phyloP scores from a whole-genome alignment of 2,797 vertebrate genomes.

The Serranus cabrilla region DNA sequence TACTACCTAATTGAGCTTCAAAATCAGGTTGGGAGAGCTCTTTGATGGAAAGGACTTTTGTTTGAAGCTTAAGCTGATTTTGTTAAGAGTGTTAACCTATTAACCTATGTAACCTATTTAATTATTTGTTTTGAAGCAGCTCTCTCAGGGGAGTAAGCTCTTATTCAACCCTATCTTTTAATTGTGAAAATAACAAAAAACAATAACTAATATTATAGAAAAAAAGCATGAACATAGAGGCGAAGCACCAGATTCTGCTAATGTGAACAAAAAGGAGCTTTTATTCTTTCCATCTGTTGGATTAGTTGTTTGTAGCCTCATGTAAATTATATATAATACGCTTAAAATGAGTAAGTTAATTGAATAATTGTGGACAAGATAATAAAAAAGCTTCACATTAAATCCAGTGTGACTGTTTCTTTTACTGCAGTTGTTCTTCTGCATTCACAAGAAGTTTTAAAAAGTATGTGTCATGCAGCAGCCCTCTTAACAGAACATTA shows the following conservation, averaged over 20 bases:
- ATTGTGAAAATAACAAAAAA: conserved; percentile 7
- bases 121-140: conserved; percentile 6
- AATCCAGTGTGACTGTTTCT: no score
- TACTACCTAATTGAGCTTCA: conserved; percentile 25
- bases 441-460: conserved; percentile 19
- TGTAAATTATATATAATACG: background rate
- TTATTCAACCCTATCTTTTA: background rate
- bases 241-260: background rate
- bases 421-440: background rate
- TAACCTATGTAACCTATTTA: background rate
- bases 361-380: no score
- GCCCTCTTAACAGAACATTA: conserved; percentile 57
- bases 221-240: background rate
- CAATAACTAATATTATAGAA: background rate
- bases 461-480: conserved; percentile 23
- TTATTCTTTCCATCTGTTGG: background rate
- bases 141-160: background rate
- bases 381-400: no score
- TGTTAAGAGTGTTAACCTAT: background rate
- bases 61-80: background rate
- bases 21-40: conserved; percentile 12
- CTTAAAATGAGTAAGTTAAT: no score
- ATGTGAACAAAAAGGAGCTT: background rate
- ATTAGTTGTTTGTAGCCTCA: background rate
- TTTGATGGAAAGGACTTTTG: conserved; percentile 10